Evolutionary conservation across 53 echinoderm and acorn worm genomes (phyloP), one percentile per base, ranked within the genome.

Genomic region (Stichopus horrens): DNA sequence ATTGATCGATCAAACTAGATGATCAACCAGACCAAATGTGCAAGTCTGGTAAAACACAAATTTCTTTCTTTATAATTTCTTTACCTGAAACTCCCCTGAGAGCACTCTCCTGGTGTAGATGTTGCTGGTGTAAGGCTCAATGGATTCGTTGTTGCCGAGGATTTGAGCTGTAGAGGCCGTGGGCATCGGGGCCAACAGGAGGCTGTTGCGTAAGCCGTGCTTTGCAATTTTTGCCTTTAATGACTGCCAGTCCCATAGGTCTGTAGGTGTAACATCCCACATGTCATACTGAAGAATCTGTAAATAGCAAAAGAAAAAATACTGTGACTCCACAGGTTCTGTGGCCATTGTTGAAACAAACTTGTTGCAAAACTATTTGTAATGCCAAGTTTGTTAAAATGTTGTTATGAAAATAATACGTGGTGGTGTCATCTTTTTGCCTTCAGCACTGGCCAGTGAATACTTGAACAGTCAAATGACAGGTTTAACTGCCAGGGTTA

Each of bases 111-210:
- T 80, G n/a, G 98, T 84, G 89, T 97, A 97, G 92, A 97, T 94
- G 91, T 97, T 97, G 59, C 93, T 94, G 11, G 98, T 97, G 94
- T 97, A 97, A 0, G 98, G 95, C 86, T 97, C 98, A 76, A 97
- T 94, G 68, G 98, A 91, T 73, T 97, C 98, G 73, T 97, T 97
- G 88, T 97, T 97, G 21, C 98, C 98, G 2, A 97, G 92, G 88
- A 97, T 97, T 86, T 97, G 98, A 6, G 98, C 95, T 1, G 98
- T 97, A 83, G 98, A 97, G 8, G 98, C 98, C 8, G 98, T 97
- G 2, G 98, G 98, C 98, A 97, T 97, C 53, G 98, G 98, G 58
- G 98, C 98, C 65, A 97, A 74, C 67, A 97, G 90, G 13, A 97
- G 93, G 23, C 95, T 95, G 93, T 97, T 97, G 16, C 98, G 88